Evolutionary conservation across 2,888 invertebrate species (phyloP).

Genomic region (Celastrina argiolus): DNA sequence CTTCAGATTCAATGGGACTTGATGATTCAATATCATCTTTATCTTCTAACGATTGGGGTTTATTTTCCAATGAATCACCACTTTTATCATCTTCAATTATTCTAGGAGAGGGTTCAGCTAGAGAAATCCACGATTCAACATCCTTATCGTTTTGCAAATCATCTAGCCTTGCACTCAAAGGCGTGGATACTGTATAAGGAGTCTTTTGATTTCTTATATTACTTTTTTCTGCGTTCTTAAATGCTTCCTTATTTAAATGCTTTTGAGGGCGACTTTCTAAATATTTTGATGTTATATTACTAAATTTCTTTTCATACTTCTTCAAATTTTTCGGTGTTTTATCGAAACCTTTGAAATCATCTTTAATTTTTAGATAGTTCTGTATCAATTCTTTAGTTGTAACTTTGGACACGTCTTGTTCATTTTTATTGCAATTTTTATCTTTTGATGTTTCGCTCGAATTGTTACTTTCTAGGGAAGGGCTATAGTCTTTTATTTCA

Average conservation of each 20-base stretch:
- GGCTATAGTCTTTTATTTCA: conserved; percentile 41
- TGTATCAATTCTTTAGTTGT: conserved; percentile 68
- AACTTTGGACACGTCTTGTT: conserved; percentile 59
- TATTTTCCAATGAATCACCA: conserved; percentile 28
- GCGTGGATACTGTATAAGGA: conserved; percentile 46
- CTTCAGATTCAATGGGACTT: conserved; percentile 36
- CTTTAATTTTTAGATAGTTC: conserved; percentile 68
- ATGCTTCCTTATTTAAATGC: conserved; percentile 58
- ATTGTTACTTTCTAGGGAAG: conserved; percentile 38
- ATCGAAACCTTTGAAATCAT: conserved; percentile 45
- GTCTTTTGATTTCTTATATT: conserved; percentile 48
- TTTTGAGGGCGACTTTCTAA: conserved; percentile 44
- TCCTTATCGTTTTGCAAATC: conserved; percentile 67
- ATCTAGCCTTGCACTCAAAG: conserved; percentile 63
- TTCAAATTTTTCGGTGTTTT: conserved; percentile 44
- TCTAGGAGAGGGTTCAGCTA: conserved; percentile 61
- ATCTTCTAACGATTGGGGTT: conserved; percentile 3
- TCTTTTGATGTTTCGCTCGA: conserved; percentile 36
- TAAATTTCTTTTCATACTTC: conserved; percentile 52
- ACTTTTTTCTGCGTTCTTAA: conserved; percentile 40
- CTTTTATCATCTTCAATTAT: conserved; percentile 42
- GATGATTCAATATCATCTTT: conserved; percentile 25
- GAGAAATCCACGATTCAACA: conserved; percentile 72
- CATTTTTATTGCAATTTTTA: conserved; percentile 46
- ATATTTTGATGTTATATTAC: conserved; percentile 41